These are phyloP conservation scores for Prolemur simus DNA, from an alignment of 2,113 vertebrate genomes.

Conservation along the genomic window DNA sequence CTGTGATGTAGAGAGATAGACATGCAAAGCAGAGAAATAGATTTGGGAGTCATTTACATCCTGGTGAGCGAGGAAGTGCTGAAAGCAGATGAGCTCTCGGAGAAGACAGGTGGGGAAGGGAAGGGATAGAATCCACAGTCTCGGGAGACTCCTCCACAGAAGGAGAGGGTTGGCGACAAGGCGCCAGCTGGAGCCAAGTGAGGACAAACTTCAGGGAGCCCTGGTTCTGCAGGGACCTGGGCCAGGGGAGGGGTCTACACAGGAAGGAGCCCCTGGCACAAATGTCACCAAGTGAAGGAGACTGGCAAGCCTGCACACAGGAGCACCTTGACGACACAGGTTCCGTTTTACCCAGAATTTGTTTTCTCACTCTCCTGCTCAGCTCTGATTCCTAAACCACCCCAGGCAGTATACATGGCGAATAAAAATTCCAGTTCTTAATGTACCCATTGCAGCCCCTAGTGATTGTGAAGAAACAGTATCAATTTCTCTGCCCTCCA, in stretches of 20 bases:
- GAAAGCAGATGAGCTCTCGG: constrained; percentile 66
- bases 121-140: not conserved
- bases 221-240: not conserved
- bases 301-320: not conserved
- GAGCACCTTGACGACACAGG: not conserved
- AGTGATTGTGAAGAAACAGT: not conserved
- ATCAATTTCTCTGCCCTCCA: not conserved
- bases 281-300: not conserved
- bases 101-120: constrained; percentile 57
- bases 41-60: constrained; percentile 69
- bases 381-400: not conserved
- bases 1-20: constrained; percentile 71
- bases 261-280: not conserved
- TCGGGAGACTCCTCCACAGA: not conserved
- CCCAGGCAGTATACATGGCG: not conserved
- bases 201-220: not conserved
- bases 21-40: constrained; percentile 67
- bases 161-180: not conserved
- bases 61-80: constrained; percentile 52
- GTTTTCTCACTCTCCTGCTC: not conserved
- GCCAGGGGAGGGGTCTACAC: not conserved
- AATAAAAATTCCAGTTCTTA: not conserved
- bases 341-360: not conserved
- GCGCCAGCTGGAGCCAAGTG: not conserved
- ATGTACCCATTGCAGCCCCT: not conserved